Percentiles rank a stretch among this genome's conserved stretches.
Conservation (phyloP, 2,113 vertebrate genomes). For the Gymnarchus niloticus region DNA sequence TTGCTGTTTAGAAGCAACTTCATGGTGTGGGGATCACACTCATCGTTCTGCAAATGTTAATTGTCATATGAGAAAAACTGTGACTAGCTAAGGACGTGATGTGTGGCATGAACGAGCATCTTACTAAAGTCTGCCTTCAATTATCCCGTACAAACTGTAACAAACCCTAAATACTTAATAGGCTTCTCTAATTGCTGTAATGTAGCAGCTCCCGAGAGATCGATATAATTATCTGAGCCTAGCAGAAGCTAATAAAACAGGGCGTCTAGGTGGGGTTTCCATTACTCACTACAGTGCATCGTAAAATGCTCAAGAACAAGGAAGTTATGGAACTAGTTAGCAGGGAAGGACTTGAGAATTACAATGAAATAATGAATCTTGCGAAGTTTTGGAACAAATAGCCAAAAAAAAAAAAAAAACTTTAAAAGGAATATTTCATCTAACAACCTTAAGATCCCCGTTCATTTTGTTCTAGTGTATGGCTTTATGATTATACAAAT, state of each 20-base stretch:
- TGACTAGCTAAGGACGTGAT: conserved; percentile 26
- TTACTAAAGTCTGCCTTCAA: conserved; percentile 31
- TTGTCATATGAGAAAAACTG: no score
- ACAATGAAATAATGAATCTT: conserved; percentile 6
- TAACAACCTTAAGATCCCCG: neutral
- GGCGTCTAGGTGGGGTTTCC: conserved; percentile 36
- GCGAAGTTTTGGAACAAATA: neutral
- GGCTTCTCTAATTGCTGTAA: conserved; percentile 29
- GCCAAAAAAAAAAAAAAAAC: neutral
- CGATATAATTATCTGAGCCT: conserved; percentile 41
- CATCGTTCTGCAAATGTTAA: no score
- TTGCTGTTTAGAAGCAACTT: no score
- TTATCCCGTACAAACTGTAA: conserved; percentile 33
- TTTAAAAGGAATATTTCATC: neutral
- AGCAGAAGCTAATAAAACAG: conserved; percentile 45
- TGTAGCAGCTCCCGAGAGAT: conserved; percentile 29
- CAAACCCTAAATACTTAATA: conserved; percentile 39
- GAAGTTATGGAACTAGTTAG: conserved; percentile 37
- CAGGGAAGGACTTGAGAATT: conserved; percentile 34
- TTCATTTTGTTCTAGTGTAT: neutral
- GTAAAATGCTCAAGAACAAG: conserved; percentile 38
- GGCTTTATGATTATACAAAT: neutral
- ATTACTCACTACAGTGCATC: conserved; percentile 37
- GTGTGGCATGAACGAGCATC: conserved; percentile 16
- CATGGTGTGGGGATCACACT: no score